phyloP scores from a whole-genome alignment of 2,797 vertebrate species.

The Poecilia gillii region DNA sequence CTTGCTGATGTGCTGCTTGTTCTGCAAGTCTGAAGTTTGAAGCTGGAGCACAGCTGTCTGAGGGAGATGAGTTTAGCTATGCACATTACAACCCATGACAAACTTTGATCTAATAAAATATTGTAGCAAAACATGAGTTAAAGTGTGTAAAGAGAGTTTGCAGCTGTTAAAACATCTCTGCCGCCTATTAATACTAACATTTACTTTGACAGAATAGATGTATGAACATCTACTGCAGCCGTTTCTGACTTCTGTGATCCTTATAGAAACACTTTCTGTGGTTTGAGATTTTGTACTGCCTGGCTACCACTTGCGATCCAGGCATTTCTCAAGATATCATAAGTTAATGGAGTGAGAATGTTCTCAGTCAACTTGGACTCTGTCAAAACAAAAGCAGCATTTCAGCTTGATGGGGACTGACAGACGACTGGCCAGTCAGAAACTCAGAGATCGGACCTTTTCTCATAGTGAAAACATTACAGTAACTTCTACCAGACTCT shows the following conservation, averaged over 20 bases:
- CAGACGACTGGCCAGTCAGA: too few relatives aligned
- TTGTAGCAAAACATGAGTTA: slow-evolving; percentile 14
- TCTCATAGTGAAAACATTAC: too few relatives aligned
- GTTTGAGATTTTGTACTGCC: not conserved
- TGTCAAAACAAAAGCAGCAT: not conserved
- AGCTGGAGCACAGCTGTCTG: slow-evolving; percentile 6
- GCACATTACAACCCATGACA: not conserved
- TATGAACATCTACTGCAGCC: not conserved
- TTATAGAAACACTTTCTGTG: not conserved
- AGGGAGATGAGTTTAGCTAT: slow-evolving; percentile 10
- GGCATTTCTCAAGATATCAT: not conserved
- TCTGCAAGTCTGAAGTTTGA: not conserved
- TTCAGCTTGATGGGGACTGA: too few relatives aligned
- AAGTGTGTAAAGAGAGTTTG: not conserved
- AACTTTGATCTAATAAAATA: slow-evolving; percentile 3
- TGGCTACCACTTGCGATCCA: not conserved
- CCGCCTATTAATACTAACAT: not conserved
- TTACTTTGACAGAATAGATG: not conserved
- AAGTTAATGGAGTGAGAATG: not conserved
- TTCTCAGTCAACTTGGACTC: not conserved
- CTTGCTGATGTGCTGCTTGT: slow-evolving; percentile 15
- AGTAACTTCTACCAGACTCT: too few relatives aligned
- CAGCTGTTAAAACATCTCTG: not conserved
- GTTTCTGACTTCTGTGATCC: not conserved
- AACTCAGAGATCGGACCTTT: too few relatives aligned